Evolutionary conservation across 2,113 vertebrate species (phyloP).

Genomic region (Oostethus manadensis): DNA sequence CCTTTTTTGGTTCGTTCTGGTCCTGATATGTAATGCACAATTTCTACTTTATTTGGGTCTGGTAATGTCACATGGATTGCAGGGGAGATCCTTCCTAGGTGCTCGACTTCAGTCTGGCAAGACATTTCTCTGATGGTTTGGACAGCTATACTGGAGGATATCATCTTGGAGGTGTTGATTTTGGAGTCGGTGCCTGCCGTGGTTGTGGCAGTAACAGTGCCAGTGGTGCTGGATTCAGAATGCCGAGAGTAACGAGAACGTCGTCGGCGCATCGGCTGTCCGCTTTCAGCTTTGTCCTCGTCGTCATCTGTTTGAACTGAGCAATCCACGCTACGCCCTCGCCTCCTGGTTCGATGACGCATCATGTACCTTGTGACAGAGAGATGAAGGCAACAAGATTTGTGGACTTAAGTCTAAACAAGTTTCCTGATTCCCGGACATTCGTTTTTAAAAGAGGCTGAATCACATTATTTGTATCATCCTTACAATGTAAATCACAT

Average conservation of each 20-base stretch:
- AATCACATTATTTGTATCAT: too few species aligned
- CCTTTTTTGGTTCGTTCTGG: slow-evolving; percentile 90
- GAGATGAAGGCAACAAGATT: neutral
- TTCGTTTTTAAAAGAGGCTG: neutral
- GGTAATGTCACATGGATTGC: slow-evolving; percentile 90
- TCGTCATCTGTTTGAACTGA: slow-evolving; percentile 96
- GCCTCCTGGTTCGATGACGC: slow-evolving; percentile 77
- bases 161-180: slow-evolving; percentile 67
- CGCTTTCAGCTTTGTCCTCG: slow-evolving; percentile 87
- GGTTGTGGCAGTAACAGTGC: slow-evolving; percentile 12
- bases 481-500: too few species aligned
- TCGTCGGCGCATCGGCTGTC: slow-evolving; percentile 87
- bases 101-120: slow-evolving; percentile 65
- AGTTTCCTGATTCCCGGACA: neutral
- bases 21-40: slow-evolving; percentile 91
- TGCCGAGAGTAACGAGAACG: slow-evolving; percentile 85
- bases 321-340: slow-evolving; percentile 87
- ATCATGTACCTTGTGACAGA: slow-evolving; percentile 71
- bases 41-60: slow-evolving; percentile 89
- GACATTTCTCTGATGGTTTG: slow-evolving; percentile 84
- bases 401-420: too few species aligned
- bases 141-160: slow-evolving; percentile 83
- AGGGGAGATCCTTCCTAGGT: slow-evolving; percentile 87
- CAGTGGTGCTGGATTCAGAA: slow-evolving; percentile 65
- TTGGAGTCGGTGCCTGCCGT: slow-evolving; percentile 69